phyloP scores from a whole-genome alignment of 2,888 invertebrate species.

The Nephrotoma guestfalica region DNA sequence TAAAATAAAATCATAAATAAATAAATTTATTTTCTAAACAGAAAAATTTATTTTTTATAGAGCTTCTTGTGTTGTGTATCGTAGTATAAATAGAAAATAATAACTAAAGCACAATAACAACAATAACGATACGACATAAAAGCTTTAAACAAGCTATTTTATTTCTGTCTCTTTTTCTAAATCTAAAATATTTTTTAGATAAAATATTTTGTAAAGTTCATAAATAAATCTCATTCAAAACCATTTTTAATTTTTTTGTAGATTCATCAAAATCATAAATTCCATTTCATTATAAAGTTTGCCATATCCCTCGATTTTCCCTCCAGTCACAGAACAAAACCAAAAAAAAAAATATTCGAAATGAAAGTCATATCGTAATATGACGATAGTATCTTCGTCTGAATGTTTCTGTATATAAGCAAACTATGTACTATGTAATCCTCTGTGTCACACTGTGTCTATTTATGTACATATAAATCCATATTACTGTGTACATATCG shows the following conservation, averaged over 20 bases:
- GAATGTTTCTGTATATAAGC: not conserved
- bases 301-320: not conserved
- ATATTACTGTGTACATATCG: too few relatives aligned
- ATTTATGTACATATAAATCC: not conserved
- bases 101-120: not conserved
- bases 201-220: not conserved
- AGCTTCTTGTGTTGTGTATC: not conserved
- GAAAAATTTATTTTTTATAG: not conserved
- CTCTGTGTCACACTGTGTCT: not conserved
- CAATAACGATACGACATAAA: not conserved
- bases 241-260: not conserved
- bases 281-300: not conserved
- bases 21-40: not conserved
- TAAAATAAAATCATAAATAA: not conserved
- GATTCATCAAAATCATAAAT: not conserved
- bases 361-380: not conserved
- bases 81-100: not conserved
- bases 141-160: not conserved
- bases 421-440: not conserved
- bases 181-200: not conserved
- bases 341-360: not conserved
- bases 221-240: not conserved
- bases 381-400: not conserved
- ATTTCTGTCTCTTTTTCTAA: not conserved
- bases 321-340: not conserved